Evolutionary conservation across 2,113 vertebrate genomes (phyloP).

Genomic region (Herpetotheres cachinnans): DNA sequence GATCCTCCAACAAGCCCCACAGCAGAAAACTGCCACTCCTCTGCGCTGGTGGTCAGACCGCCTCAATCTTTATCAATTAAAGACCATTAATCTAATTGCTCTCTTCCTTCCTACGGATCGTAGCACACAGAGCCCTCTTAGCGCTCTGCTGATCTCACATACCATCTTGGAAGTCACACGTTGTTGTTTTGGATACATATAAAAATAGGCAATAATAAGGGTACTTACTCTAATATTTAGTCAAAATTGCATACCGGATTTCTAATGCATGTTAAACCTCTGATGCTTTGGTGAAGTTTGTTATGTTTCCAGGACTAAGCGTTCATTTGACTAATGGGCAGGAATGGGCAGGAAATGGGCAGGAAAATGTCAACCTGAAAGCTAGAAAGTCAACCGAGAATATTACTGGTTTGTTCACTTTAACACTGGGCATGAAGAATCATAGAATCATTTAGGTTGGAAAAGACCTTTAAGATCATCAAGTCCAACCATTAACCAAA

Average conservation of each 20-base stretch:
- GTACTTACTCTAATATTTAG: background rate
- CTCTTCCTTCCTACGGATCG: background rate
- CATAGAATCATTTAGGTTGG: background rate
- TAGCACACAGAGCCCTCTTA: background rate
- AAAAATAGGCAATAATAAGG: background rate
- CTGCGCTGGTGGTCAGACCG: background rate
- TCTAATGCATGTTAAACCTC: background rate
- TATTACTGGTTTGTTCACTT: background rate
- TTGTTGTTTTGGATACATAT: accelerated
- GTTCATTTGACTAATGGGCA: background rate
- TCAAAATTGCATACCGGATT: background rate
- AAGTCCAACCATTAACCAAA: background rate
- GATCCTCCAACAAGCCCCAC: background rate
- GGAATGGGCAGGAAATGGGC: background rate
- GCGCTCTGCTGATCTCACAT: background rate
- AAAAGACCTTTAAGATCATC: background rate
- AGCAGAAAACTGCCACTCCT: background rate
- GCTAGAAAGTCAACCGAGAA: background rate
- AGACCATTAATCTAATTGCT: background rate
- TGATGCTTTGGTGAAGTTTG: background rate
- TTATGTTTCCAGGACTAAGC: background rate
- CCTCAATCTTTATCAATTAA: background rate
- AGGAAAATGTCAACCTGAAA: background rate
- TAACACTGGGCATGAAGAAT: background rate
- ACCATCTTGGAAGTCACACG: background rate